Evolutionary conservation across 2,113 vertebrate genomes (phyloP), one percentile per base, ranked within the genome.

Genomic region (Trogon surrucura): DNA sequence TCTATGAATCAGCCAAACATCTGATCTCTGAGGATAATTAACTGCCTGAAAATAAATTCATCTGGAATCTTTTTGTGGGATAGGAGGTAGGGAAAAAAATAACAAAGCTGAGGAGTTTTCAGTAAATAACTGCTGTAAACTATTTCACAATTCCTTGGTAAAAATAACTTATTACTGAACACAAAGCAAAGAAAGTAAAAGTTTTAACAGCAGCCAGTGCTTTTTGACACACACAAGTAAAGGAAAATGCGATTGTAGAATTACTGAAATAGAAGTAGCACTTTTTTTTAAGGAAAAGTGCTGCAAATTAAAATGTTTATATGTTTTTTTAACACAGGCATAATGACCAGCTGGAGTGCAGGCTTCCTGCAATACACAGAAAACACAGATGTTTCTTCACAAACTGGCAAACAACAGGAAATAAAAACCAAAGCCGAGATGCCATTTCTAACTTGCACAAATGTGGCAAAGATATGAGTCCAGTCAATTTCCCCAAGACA

Each of bases 1-100:
- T 83, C 50, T 95, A 80, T 95, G 94, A 96, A 96, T 96, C 95
- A 96, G 94, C 93, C 91, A 97, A 91, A 91, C 93, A 85, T 92
- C 93, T 95, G 93, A 91, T 95, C 93, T 95, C 85, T 82, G 41
- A 22, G 45, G 47, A 77, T 94, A 94, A 95, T 95, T 95, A 95
- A 70, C 77, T 65, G 50, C 54, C 80, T 93, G 87, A 91, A 97
- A 96, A 95, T 89, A 95, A 92, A 93, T 62, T 56, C 70, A 89
- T 72, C 38, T 80, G 89, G 87, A 94, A 78, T 16, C 25, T 70
- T 72, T 85, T 58, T 71, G 56, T 83, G 50, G 53, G 94, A 80
- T 30, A 88, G 51, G 29, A 72, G 34, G 34, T 27, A 85, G 44
- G 23, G 41, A 41, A 47, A 67, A 73, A 75, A 86, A 57, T 21